Conservation (phyloP, 2,797 vertebrate genomes). For the Tympanoctomys barrerae region DNA sequence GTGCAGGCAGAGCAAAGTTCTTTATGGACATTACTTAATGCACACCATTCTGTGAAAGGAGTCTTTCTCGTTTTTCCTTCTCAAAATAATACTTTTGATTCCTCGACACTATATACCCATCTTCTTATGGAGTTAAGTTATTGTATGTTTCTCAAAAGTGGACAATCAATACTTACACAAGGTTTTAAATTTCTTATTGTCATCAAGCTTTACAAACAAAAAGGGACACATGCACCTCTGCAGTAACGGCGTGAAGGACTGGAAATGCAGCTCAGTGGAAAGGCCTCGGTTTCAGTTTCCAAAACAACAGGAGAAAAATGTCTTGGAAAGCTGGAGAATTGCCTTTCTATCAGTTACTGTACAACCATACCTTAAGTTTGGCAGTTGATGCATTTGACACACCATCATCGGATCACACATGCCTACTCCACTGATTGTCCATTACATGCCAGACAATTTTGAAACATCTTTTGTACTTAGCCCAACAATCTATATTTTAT, state of each 20-base stretch:
- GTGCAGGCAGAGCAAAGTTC: constrained; percentile 2
- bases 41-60: constrained; percentile 7
- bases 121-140: neutral
- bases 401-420: neutral
- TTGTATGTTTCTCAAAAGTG: neutral
- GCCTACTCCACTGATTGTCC: neutral
- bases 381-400: neutral
- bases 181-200: neutral
- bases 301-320: neutral
- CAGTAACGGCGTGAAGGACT: neutral
- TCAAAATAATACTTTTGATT: constrained; percentile 33
- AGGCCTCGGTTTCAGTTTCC: neutral
- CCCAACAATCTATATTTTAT: neutral
- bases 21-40: constrained; percentile 52
- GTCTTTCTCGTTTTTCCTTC: constrained; percentile 33
- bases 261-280: neutral
- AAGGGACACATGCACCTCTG: neutral
- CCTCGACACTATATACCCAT: neutral
- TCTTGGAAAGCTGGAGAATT: constrained; percentile 21
- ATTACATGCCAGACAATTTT: neutral
- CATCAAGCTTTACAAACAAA: neutral
- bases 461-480: constrained; percentile 17
- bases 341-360: neutral
- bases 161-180: neutral
- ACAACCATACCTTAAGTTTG: neutral